phyloP scores from a whole-genome alignment of 2,797 vertebrate genomes.

The Discoglossus pictus region DNA sequence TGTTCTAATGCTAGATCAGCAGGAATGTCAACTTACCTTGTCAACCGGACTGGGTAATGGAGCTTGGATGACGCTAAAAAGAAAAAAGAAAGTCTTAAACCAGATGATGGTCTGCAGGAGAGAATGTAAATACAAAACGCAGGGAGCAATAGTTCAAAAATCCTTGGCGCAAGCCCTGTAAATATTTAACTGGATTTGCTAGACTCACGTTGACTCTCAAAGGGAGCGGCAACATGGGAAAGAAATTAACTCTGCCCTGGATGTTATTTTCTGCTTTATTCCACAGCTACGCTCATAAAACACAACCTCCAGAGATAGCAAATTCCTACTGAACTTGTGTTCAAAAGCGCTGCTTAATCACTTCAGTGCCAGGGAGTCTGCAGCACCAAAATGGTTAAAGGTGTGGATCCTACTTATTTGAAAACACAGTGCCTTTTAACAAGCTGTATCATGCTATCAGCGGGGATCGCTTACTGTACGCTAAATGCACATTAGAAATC shows the following conservation, averaged over 20 bases:
- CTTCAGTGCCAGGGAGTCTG: neutral
- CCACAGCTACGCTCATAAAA: neutral
- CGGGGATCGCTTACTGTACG: neutral
- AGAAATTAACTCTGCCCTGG: conserved; percentile 40
- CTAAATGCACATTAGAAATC: too few species aligned
- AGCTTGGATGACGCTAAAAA: conserved; percentile 90
- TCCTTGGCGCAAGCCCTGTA: conserved; percentile 53
- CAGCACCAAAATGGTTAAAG: conserved; percentile 21
- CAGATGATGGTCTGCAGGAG: conserved; percentile 18
- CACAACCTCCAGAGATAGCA: neutral
- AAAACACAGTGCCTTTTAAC: conserved; percentile 12
- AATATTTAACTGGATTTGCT: conserved; percentile 65
- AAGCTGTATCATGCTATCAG: conserved; percentile 19
- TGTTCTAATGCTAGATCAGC: too few species aligned
- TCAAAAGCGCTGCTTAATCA: neutral
- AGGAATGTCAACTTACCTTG: conserved; percentile 83
- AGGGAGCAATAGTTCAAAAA: conserved; percentile 44
- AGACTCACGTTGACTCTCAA: conserved; percentile 16
- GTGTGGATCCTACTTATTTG: conserved; percentile 4
- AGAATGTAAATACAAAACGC: conserved; percentile 25
- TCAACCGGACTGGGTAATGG: conserved; percentile 95
- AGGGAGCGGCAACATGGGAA: conserved; percentile 41
- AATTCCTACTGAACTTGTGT: neutral
- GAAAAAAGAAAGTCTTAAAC: conserved; percentile 55
- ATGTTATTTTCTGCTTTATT: conserved; percentile 3